phyloP scores from a whole-genome alignment of 2,888 invertebrate genomes.

The Limnephilus lunatus region DNA sequence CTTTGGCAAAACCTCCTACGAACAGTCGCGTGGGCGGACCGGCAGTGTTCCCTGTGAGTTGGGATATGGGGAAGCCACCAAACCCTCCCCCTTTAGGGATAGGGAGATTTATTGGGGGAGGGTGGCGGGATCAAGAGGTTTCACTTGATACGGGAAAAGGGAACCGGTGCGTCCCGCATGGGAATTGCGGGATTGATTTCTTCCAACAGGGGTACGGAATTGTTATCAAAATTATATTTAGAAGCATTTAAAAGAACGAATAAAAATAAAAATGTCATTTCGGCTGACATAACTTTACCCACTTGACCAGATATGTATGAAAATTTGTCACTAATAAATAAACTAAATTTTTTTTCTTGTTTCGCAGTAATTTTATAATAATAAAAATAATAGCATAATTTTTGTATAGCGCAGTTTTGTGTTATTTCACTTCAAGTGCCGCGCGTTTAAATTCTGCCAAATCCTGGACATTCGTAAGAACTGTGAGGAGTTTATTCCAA shows the following conservation, averaged over 20 bases:
- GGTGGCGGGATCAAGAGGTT: slow-evolving; percentile 44
- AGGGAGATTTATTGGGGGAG: slow-evolving; percentile 34
- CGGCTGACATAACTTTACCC: too few relatives aligned
- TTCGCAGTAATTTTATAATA: too few relatives aligned
- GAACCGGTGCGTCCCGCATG: slow-evolving; percentile 51
- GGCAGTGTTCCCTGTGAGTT: neutral
- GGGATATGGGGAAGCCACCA: neutral
- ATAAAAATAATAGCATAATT: too few relatives aligned
- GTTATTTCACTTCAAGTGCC: too few relatives aligned
- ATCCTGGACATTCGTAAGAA: too few relatives aligned
- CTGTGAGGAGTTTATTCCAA: too few relatives aligned
- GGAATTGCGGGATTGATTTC: slow-evolving; percentile 60
- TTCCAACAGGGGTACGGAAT: slow-evolving; percentile 37
- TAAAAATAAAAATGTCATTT: too few relatives aligned
- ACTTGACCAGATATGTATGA: too few relatives aligned
- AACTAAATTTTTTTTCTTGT: too few relatives aligned
- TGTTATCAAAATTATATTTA: neutral
- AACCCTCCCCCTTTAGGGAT: slow-evolving; percentile 10
- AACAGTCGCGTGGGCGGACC: slow-evolving; percentile 10
- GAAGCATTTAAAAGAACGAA: neutral
- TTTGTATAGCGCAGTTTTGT: too few relatives aligned
- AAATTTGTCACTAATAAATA: too few relatives aligned
- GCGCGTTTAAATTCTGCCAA: too few relatives aligned
- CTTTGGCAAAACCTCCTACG: neutral
- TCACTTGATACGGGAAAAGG: slow-evolving; percentile 43